Conservation (phyloP, 2,888 invertebrate species). For the Acronicta aceris region DNA sequence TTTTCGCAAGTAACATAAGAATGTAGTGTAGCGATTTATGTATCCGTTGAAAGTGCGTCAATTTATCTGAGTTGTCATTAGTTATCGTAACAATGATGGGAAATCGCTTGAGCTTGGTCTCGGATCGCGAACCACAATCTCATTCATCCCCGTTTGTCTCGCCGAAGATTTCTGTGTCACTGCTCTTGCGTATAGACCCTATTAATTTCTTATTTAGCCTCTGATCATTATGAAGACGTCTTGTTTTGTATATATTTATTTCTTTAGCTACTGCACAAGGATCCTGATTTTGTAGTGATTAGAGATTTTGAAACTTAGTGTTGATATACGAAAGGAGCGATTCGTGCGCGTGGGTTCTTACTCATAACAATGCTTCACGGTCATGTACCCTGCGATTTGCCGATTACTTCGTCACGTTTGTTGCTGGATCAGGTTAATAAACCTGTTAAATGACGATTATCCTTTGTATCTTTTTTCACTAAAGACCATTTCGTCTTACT, state of each 20-base stretch:
- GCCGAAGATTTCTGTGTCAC: constrained; percentile 72
- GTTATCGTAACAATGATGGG: constrained; percentile 77
- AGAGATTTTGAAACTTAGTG: constrained; percentile 49
- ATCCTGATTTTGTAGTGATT: constrained; percentile 17
- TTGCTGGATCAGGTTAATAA: constrained; percentile 79
- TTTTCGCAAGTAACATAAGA: constrained; percentile 56
- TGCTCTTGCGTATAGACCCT: constrained; percentile 63
- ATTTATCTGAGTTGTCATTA: constrained; percentile 74
- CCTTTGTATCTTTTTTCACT: constrained; percentile 62
- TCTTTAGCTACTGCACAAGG: constrained; percentile 27
- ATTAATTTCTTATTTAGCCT: constrained; percentile 66
- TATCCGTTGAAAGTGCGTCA: constrained; percentile 72
- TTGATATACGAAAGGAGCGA: constrained; percentile 67
- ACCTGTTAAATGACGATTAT: constrained; percentile 75
- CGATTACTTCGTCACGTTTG: constrained; percentile 79
- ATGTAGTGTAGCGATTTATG: constrained; percentile 61
- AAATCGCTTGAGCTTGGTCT: constrained; percentile 71
- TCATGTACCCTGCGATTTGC: constrained; percentile 80
- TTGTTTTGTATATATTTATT: constrained; percentile 18
- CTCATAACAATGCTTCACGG: constrained; percentile 75
- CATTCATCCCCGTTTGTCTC: constrained; percentile 68
- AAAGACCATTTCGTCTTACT: constrained; percentile 57
- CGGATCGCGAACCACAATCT: constrained; percentile 68
- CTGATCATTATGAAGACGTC: constrained; percentile 11
- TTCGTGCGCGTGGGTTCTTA: constrained; percentile 73